These are phyloP conservation scores for Diplodus sargus DNA, from an alignment of 2,797 vertebrate genomes.

Conservation along the genomic window DNA sequence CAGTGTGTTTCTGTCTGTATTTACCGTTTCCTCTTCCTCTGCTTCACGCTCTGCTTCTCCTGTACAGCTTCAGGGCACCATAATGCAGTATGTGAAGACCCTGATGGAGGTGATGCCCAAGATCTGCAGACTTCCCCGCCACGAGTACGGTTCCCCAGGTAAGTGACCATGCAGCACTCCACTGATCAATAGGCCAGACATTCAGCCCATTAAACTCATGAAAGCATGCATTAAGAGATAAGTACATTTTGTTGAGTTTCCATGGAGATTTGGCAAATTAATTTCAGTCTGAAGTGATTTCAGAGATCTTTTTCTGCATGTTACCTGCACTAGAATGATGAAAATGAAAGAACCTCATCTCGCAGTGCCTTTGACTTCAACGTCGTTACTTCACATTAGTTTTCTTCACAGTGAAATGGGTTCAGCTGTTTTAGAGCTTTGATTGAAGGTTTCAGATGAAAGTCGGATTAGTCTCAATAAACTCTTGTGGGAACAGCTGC, in stretches of 20 bases:
- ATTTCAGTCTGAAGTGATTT: neutral
- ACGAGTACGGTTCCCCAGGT: slow-evolving; percentile 99
- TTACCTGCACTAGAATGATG: neutral
- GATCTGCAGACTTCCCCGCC: slow-evolving; percentile 96
- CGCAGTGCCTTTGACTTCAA: too few species aligned
- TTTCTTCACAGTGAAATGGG: too few species aligned
- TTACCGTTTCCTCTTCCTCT: neutral
- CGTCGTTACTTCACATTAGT: too few species aligned
- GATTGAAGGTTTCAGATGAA: neutral
- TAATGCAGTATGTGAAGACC: slow-evolving; percentile 98
- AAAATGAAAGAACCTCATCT: neutral
- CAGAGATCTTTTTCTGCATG: neutral
- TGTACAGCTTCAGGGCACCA: slow-evolving; percentile 94
- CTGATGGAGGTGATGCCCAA: slow-evolving; percentile 99
- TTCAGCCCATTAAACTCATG: too few species aligned
- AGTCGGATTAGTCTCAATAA: neutral
- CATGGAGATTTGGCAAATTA: neutral
- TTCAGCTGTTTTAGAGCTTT: neutral
- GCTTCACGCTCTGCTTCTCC: neutral
- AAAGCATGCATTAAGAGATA: neutral
- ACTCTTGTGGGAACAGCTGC: neutral
- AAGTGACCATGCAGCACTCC: slow-evolving; percentile 7
- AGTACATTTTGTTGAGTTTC: neutral
- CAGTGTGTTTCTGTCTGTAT: neutral
- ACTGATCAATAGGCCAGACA: too few species aligned